Conservation (phyloP, 2,888 invertebrate species). For the Tribolium freemani region DNA sequence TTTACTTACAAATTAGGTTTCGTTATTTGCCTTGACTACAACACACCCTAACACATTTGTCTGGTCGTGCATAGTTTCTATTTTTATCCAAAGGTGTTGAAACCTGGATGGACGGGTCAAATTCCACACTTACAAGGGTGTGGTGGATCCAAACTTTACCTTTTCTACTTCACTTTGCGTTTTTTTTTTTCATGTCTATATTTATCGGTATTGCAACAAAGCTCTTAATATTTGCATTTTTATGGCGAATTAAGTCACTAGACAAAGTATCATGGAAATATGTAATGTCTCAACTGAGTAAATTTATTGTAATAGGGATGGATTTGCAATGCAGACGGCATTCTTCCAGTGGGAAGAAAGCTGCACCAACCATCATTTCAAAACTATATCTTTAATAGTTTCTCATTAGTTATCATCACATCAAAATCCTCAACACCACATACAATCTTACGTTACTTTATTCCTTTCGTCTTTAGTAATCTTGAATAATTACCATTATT, state of each 20-base stretch:
- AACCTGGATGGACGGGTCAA: not conserved
- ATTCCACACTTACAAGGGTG: not conserved
- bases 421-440: not conserved
- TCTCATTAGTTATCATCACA: not conserved
- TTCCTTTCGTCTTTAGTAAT: too few species aligned
- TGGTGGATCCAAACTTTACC: not conserved
- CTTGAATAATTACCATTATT: too few species aligned
- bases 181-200: not conserved
- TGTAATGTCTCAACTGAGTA: not conserved
- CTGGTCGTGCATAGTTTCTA: not conserved
- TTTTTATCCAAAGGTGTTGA: not conserved
- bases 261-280: not conserved
- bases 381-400: not conserved
- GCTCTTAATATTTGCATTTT: not conserved
- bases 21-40: not conserved
- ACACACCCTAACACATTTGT: not conserved
- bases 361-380: not conserved
- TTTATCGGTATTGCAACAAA: not conserved
- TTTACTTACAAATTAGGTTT: not conserved
- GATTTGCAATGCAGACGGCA: not conserved
- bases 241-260: not conserved
- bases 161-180: not conserved
- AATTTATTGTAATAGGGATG: not conserved
- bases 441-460: not conserved
- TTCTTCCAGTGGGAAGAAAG: not conserved